Evolutionary conservation across 2,888 invertebrate species (phyloP).

Genomic region (Eledona agricola): DNA sequence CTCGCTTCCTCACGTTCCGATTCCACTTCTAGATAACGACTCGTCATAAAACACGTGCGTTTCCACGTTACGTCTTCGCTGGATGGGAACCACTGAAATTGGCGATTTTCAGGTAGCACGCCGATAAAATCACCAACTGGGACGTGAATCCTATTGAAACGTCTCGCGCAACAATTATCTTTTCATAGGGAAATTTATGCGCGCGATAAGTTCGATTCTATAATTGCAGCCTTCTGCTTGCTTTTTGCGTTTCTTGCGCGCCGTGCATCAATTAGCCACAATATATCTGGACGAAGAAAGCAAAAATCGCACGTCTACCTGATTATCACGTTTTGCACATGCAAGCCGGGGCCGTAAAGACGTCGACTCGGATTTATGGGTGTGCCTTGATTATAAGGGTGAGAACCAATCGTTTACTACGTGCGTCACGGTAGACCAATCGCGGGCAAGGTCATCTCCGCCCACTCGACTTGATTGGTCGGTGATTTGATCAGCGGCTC

Average conservation of each 20-base stretch:
- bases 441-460: too few relatives aligned
- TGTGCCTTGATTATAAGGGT: too few relatives aligned
- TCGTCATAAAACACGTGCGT: conserved; percentile 28
- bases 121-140: conserved; percentile 22
- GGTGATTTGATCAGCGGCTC: too few relatives aligned
- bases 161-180: conserved; percentile 26
- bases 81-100: not conserved
- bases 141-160: conserved; percentile 25
- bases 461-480: too few relatives aligned
- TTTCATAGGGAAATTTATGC: conserved; percentile 28
- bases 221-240: conserved; percentile 23
- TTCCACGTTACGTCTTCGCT: conserved; percentile 19
- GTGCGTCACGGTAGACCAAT: too few relatives aligned
- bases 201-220: conserved; percentile 18
- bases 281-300: conserved; percentile 11
- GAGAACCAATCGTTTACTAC: too few relatives aligned
- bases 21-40: conserved; percentile 30
- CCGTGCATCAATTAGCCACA: conserved; percentile 21
- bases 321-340: conserved; percentile 12
- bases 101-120: conserved; percentile 9
- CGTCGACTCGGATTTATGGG: not conserved
- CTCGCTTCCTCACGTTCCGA: conserved; percentile 29
- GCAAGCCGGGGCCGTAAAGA: not conserved
- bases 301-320: conserved; percentile 9
- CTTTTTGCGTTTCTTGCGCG: conserved; percentile 18